Evolutionary conservation across 2,797 vertebrate species (phyloP).

Genomic region (Channa striata): DNA sequence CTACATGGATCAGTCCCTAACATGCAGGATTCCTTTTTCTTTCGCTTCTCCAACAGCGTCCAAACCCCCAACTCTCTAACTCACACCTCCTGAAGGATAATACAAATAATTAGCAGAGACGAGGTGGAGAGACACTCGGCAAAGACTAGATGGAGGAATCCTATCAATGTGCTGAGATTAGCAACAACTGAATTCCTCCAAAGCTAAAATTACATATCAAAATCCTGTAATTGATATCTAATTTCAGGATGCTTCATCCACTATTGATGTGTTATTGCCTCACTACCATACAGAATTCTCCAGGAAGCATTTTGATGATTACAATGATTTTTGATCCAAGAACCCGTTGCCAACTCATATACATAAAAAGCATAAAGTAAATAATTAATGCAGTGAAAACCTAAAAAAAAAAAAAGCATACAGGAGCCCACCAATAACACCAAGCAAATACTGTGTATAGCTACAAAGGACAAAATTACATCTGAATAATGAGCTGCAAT

Average conservation of each 20-base stretch:
- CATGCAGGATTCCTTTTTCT: conserved; percentile 35
- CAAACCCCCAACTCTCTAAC: conserved; percentile 21
- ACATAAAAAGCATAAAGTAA: background rate
- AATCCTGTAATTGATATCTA: conserved; percentile 56
- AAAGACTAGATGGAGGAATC: conserved; percentile 29
- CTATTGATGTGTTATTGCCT: conserved; percentile 26
- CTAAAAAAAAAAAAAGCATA: too few relatives aligned
- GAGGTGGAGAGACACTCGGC: conserved; percentile 5
- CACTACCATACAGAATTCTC: conserved; percentile 11
- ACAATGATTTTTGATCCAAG: background rate
- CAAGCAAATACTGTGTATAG: background rate
- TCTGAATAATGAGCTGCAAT: too few relatives aligned
- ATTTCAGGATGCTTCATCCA: conserved; percentile 28
- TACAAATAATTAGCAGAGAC: conserved; percentile 57
- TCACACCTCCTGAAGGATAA: conserved; percentile 42
- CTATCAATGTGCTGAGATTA: conserved; percentile 48
- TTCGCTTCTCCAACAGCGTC: conserved; percentile 8
- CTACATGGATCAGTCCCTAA: conserved; percentile 59
- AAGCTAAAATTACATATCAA: conserved; percentile 33
- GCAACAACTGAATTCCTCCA: conserved; percentile 35
- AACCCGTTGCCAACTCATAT: conserved; percentile 11
- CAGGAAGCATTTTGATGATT: conserved; percentile 6
- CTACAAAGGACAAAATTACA: too few relatives aligned
- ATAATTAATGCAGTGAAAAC: conserved; percentile 2
- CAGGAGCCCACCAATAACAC: background rate